A percentile compares a stretch with the other conserved stretches of the same genome.
Conservation (phyloP, 2,113 vertebrate species). For the Ptilonorhynchus violaceus region DNA sequence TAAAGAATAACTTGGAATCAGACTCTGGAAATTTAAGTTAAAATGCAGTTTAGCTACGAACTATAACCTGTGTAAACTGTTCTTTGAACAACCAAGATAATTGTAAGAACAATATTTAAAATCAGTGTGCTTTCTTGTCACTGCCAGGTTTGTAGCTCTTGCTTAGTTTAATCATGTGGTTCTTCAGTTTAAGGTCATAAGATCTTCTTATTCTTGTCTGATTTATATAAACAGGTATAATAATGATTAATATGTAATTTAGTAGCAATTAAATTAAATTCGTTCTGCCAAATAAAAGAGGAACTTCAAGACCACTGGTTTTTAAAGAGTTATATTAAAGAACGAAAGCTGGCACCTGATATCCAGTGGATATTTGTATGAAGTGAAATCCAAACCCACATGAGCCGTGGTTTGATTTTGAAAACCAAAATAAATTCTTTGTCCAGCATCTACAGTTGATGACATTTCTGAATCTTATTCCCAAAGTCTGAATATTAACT, state of each 20-base stretch:
- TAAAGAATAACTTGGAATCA: slow-evolving; percentile 6
- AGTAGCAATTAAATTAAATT: neutral
- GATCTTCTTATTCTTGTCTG: neutral
- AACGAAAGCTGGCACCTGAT: neutral
- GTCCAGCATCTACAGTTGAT: neutral
- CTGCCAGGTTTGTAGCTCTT: neutral
- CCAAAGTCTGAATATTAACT: neutral
- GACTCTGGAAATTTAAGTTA: neutral
- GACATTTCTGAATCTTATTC: neutral
- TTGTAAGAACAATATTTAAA: neutral
- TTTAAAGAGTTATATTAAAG: neutral
- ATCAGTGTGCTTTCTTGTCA: neutral
- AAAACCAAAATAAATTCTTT: slow-evolving; percentile 8
- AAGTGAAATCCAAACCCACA: neutral
- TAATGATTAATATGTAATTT: neutral
- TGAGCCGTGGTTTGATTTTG: neutral
- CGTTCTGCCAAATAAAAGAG: neutral
- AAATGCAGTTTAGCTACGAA: slow-evolving; percentile 13
- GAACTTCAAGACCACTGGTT: neutral
- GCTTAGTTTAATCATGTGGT: neutral
- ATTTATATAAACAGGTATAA: neutral
- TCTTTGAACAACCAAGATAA: neutral
- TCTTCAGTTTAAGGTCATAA: neutral
- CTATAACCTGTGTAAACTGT: neutral
- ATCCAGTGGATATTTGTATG: neutral